Base-by-base conservation (phyloP, 1,140 invertebrate genomes). In the Diachasmimorpha longicaudata region DNA sequence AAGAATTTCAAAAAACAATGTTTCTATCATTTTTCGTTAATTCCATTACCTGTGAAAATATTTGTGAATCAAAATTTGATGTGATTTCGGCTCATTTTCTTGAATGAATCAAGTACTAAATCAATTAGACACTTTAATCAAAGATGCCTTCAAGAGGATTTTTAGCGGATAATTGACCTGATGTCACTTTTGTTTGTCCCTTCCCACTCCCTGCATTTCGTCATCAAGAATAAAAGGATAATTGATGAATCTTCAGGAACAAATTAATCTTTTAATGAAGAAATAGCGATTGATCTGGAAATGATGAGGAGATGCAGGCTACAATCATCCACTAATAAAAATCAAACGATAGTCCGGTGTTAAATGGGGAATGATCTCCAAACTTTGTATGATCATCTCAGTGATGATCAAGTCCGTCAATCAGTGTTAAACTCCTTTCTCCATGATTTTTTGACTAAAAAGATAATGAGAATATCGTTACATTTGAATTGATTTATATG, bases 401-500 rank as follows among this genome's bases (percentile, higher is more conserved):
- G 19, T 5, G 16, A 52, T 8, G 14, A 52, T 16, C 19, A 52
- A 52, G 14, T n/a, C 48, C 48, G 14, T 16, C 44, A 46, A 46
- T 58, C 52, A 58, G 52, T 58, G 52, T 58, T 58, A n/a, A 58
- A 58, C 3, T 9, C 21, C 23, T 25, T 9, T 25, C 10, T 11
- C 58, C 58, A 8, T 31, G 3, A n/a, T 9, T 23, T 23, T 63
- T 63, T 63, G 58, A 25, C 31, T 25, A 25, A 63, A 63, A 63
- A 31, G 31, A 55, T 16, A 63, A 63, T 63, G 23, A 63, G 19
- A 63, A 63, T 63, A 63, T 63, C 58, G 58, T 63, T 63, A 63
- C 58, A 63, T 63, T 63, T 63, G 58, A 63, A 63, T 63, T 63
- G 58, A 63, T 63, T 63, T 63, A 63, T 63, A 63, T 63, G 58